Base-by-base conservation (phyloP, 2,888 invertebrate species). In the Homarus gammarus region DNA sequence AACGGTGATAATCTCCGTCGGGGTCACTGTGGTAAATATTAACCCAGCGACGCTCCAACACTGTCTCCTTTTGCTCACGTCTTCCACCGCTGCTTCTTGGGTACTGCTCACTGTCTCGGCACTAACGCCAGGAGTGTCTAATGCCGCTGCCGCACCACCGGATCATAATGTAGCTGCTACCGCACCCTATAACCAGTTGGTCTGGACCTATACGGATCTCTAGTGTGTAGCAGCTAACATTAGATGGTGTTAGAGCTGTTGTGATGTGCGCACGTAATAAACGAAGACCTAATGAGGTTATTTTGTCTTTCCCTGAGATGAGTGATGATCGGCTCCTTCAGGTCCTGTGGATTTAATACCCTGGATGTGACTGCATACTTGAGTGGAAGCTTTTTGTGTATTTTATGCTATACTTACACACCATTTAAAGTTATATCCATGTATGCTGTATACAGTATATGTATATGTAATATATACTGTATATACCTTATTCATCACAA, bases 81-180 rank as follows among this genome's bases (percentile, higher is more conserved):
- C 68, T 82, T 44, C 68, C 82, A 82, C 82, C 40, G 44, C 64
- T 40, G 61, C 64, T 68, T 82, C 68, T 68, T 82, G 82, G 82
- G 68, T 82, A 64, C 38, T 68, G 82, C 82, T 27, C 27, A 40
- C n/a, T 56, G 22, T 56, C n/a, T 31, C 38, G 73, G 73, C 73
- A 73, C 73, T 73, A 73, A 73, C 38, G 36, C 38, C 73, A 73
- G 38, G 56, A 56, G 56, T 18, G 56, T 22, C 56, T 56, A 22
- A 56, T 18, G n/a, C n/a, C 22, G 56, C 15, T 56, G 56, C 56
- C 22, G 18, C 12, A 5, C 18, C 56, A 12, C 18, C 56, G 15
- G 12, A 56, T 49, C n/a, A 56, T 56, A 18, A 56, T 56, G 56
- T 68, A 36, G 82, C 64, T 82, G 61, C 38, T 68, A 64, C 51